Evolutionary conservation across 2,113 vertebrate genomes (phyloP).

Genomic region (Cheirogaleus medius): DNA sequence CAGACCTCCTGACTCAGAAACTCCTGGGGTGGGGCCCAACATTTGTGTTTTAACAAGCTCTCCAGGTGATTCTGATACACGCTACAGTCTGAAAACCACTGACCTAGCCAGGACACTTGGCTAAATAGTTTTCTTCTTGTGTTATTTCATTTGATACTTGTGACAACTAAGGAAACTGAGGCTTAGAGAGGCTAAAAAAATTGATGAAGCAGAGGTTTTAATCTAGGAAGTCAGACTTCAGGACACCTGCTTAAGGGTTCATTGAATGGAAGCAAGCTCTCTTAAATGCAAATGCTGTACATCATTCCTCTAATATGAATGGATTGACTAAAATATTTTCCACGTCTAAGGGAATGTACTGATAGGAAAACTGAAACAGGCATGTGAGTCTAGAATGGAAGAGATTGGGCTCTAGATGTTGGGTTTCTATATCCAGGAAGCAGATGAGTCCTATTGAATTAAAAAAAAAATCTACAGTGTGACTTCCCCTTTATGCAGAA

Average conservation of each 20-base stretch:
- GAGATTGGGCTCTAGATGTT: not conserved
- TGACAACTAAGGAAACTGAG: not conserved
- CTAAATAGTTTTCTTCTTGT: not conserved
- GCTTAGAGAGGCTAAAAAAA: not conserved
- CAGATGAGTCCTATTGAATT: not conserved
- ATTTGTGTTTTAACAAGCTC: not conserved
- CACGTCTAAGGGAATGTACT: not conserved
- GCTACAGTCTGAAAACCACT: not conserved
- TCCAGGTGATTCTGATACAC: not conserved
- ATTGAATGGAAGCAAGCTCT: not conserved
- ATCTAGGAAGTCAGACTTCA: not conserved
- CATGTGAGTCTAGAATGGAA: not conserved
- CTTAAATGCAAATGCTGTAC: not conserved
- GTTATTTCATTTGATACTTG: not conserved
- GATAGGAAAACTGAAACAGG: not conserved
- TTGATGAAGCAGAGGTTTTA: not conserved
- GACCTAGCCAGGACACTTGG: not conserved
- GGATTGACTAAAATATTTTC: not conserved
- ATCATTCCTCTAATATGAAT: not conserved
- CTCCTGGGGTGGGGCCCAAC: too few relatives aligned
- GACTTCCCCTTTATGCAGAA: not conserved
- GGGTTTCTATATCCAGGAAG: not conserved
- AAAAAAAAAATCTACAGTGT: accelerated
- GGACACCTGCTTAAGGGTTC: not conserved
- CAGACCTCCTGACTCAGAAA: not conserved